Percentiles rank a stretch among this genome's conserved stretches.
phyloP scores from a whole-genome alignment of 2,113 vertebrate species.

The Carassius auratus region DNA sequence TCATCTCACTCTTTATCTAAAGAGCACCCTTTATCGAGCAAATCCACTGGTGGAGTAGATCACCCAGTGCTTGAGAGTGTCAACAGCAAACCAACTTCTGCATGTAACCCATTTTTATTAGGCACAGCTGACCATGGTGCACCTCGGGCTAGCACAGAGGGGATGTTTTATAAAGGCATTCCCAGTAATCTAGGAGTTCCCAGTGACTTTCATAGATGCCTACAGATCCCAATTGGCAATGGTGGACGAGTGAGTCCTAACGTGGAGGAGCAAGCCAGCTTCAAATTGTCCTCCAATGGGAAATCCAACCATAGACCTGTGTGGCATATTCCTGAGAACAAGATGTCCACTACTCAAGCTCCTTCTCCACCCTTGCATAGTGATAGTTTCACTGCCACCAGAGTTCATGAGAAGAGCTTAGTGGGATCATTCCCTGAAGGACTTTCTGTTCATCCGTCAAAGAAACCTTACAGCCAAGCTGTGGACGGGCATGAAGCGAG shows the following conservation, averaged over 20 bases:
- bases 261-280: constrained; percentile 69
- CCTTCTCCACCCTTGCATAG: constrained; percentile 81
- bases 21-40: constrained; percentile 74
- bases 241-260: constrained; percentile 70
- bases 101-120: too few relatives aligned
- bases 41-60: constrained; percentile 66
- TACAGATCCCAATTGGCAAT: constrained; percentile 58
- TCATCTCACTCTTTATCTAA: constrained; percentile 68
- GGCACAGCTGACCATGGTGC: constrained; percentile 63
- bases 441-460: constrained; percentile 59
- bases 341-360: constrained; percentile 67
- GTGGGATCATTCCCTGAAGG: constrained; percentile 70
- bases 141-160: constrained; percentile 76
- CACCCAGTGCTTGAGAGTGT: constrained; percentile 18
- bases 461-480: constrained; percentile 60
- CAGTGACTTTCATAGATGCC: constrained; percentile 67
- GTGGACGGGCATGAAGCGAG: constrained; percentile 67
- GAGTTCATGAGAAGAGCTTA: constrained; percentile 78
- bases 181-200: constrained; percentile 72
- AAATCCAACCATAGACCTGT: constrained; percentile 77
- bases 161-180: constrained; percentile 79
- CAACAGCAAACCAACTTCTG: constrained; percentile 63
- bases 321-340: constrained; percentile 88
- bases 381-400: constrained; percentile 87
- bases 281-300: constrained; percentile 65